Base-by-base conservation (phyloP, 2,113 vertebrate genomes). In the Erpornis zantholeuca region DNA sequence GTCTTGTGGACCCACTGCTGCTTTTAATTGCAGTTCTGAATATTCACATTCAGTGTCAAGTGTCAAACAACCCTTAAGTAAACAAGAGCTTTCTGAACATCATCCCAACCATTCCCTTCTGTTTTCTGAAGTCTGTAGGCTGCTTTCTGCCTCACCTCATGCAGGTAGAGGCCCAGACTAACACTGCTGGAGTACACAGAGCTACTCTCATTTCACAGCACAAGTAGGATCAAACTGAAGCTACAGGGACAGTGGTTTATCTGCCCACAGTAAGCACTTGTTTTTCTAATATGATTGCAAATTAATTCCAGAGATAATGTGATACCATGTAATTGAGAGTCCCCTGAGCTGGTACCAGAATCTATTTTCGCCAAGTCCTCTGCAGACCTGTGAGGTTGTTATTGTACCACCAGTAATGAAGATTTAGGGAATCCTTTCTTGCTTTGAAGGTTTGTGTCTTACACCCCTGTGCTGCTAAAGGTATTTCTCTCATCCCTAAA, bases 281-380 rank as follows among this genome's bases (percentile, higher is more conserved):
- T 44, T 90, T 72, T 69, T 45, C 85, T 93, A 65, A 61, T 13
- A 57, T 38, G 42, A 42, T 19, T 72, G 57, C 36, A 69, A 87
- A 91, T 86, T 72, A 91, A 85, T 92, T 72, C 49, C 65, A 82
- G 61, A 57, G 53, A 60, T 72, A 79, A 61, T 4, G 31, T 36
- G 57, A 47, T 49, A 57, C 20, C 13, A 11, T 33, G 49, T 57
- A 85, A 92, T 29, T 53, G 70, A 82, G 61, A 92, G 40, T 70
- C 73, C 73, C 64, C 73, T 25, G 61, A 79, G 66, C 56, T 72
- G 56, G 49, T 44, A 79, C 44, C 29, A 11, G 65, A 60, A 5
- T 19, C 20, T 78, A 4, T 54, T 89, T 91, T 82, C 82, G 69
- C 53, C 31, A 29, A 88, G 50, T 27, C 10, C 45, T 72, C 66